Conservation (phyloP, 2,888 invertebrate genomes). For the Polylopha cassiicola region DNA sequence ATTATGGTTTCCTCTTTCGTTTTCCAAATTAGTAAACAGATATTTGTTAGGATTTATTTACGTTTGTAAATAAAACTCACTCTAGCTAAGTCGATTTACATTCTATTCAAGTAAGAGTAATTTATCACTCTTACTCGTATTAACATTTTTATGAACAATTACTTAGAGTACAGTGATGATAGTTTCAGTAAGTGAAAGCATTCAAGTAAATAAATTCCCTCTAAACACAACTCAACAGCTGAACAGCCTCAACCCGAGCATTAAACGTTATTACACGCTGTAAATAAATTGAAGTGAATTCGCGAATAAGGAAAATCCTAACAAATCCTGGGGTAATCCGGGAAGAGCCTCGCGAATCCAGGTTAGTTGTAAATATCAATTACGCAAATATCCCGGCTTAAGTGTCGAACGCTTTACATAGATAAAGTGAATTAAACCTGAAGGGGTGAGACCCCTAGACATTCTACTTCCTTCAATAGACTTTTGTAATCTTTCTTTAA, state of each 20-base stretch:
- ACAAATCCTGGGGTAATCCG: slow-evolving; percentile 69
- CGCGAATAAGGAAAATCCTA: slow-evolving; percentile 59
- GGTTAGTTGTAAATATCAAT: slow-evolving; percentile 77
- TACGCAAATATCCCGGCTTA: slow-evolving; percentile 69
- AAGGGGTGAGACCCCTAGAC: slow-evolving; percentile 34
- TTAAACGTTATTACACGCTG: slow-evolving; percentile 50
- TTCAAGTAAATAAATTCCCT: slow-evolving; percentile 9
- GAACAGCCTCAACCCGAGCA: slow-evolving; percentile 32
- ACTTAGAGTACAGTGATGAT: no score
- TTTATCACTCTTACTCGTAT: no score
- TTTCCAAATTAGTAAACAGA: slow-evolving; percentile 1
- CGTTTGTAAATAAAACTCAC: no score
- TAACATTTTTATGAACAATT: no score
- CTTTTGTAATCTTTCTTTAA: no score
- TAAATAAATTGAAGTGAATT: slow-evolving; percentile 69
- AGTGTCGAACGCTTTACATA: slow-evolving; percentile 43
- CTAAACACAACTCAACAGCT: slow-evolving; percentile 23
- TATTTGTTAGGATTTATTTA: no score
- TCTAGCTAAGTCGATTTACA: no score
- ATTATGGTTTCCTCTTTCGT: slow-evolving; percentile 10
- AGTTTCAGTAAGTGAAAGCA: slow-evolving; percentile 1
- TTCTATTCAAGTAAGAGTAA: no score
- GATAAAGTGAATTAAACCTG: slow-evolving; percentile 34
- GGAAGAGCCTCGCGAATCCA: slow-evolving; percentile 64
- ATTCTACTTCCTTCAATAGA: no score